Evolutionary conservation across 2,888 invertebrate genomes (phyloP), one percentile per base, ranked within the genome.

Genomic region (Pediacus dermestoides): DNA sequence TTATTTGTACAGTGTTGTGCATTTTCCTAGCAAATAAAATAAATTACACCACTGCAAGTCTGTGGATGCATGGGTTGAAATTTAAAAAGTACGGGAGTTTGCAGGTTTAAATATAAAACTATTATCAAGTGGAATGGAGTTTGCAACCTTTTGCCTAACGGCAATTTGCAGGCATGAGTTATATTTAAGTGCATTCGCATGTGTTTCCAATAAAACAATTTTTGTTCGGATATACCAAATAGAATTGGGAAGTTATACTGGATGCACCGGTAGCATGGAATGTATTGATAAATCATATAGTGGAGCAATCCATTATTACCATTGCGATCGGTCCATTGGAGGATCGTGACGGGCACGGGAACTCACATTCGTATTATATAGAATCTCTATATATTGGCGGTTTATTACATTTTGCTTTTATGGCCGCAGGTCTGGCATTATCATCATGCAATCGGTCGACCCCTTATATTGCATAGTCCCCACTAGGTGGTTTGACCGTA

Each of bases 381-480:
- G 52, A 53, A 49, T 46, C 53, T 44, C 50, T 46, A 37, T 50
- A 18, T 18, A 46, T 47, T 41, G 47, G 39, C 34, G 46, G 47
- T 55, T 52, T 53, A 57, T 58, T 58, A 50, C 50, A 53, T 55
- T 55, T 55, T 48, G 52, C 53, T 50, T 53, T 50, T 52, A 53
- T 53, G 42, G 46, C 48, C 45, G 6, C 6, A 18, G 37, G 36
- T 45, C 39, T 37, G 46, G 44, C 41, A 39, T 40, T 50, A 50
- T 43, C 38, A 45, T 52, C 48, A 25, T 42, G 42, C 48, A 50
- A 49, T 50, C 48, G 31, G 37, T n/a, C 32, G 34, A 35, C 40
- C 44, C 36, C 42, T n/a, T n/a, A n/a, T 50, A 45, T 48, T 46
- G 44, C 39, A 41, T 33, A 39, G 26, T n/a, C n/a, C n/a, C n/a